A percentile compares a stretch with the other conserved stretches of the same genome.
These are phyloP conservation scores for Whitmania pigra DNA, from an alignment of 1,140 invertebrate genomes.

Conservation along the genomic window DNA sequence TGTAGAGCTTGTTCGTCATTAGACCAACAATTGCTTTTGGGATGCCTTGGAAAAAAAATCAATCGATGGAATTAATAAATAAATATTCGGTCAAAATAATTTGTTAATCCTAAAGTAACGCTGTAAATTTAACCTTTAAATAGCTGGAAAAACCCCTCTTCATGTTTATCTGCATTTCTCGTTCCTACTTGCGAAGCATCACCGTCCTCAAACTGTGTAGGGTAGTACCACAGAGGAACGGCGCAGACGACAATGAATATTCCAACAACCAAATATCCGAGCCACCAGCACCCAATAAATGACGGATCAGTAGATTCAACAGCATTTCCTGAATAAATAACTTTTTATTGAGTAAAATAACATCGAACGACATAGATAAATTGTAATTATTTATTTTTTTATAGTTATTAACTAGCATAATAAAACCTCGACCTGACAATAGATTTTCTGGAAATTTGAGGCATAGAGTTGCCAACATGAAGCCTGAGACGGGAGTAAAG, in stretches of 20 bases:
- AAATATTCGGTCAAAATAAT: too few species aligned
- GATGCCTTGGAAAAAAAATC: background rate
- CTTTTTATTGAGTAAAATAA: too few species aligned
- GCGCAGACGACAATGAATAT: too few species aligned
- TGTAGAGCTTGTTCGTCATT: slow-evolving; percentile 11
- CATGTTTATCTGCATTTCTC: too few species aligned
- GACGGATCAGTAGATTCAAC: slow-evolving; percentile 18
- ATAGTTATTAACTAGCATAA: background rate
- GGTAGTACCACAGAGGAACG: too few species aligned
- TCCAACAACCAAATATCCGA: slow-evolving; percentile 18
- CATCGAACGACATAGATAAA: too few species aligned
- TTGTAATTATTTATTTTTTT: too few species aligned
- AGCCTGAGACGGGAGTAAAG: slow-evolving; percentile 13
- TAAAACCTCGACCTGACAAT: background rate
- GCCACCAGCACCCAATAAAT: slow-evolving; percentile 23
- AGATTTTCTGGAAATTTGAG: slow-evolving; percentile 20
- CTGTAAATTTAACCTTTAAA: background rate
- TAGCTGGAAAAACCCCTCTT: background rate
- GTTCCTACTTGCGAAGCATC: too few species aligned
- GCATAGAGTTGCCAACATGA: slow-evolving; percentile 17
- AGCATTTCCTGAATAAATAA: background rate
- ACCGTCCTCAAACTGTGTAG: too few species aligned
- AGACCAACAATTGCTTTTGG: background rate
- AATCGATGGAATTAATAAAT: too few species aligned
- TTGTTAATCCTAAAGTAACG: too few species aligned